These are phyloP conservation scores for Dryocosmus kuriphilus DNA, from an alignment of 2,888 invertebrate genomes.

Conservation along the genomic window DNA sequence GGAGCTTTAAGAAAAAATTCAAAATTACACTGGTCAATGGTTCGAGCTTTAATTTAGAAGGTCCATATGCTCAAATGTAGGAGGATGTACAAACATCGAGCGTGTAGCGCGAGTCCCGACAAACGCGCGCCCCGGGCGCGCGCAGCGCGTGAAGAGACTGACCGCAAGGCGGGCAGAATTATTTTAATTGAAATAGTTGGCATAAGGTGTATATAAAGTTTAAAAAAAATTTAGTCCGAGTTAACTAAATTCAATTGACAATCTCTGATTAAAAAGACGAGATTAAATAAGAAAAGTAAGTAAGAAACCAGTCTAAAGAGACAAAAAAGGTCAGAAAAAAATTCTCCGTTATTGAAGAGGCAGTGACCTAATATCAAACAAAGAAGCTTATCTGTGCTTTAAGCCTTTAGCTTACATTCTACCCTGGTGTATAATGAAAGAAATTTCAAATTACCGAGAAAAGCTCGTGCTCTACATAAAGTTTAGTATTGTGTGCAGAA, in stretches of 20 bases:
- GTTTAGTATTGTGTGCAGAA: neutral
- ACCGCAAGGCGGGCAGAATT: too few species aligned
- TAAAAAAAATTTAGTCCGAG: neutral
- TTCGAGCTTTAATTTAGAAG: too few species aligned
- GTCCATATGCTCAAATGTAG: too few species aligned
- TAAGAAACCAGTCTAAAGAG: neutral
- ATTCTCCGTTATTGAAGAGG: neutral
- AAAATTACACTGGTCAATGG: too few species aligned
- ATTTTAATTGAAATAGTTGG: too few species aligned
- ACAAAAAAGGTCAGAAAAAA: neutral
- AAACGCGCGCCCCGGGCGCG: too few species aligned
- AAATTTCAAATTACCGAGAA: constrained; percentile 21
- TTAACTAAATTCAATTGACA: neutral
- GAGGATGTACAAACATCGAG: too few species aligned
- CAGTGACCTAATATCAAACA: neutral
- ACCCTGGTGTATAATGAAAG: neutral
- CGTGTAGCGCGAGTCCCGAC: too few species aligned
- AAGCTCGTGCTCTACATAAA: constrained; percentile 4
- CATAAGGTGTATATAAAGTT: neutral
- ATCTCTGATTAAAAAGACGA: neutral
- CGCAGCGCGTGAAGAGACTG: too few species aligned
- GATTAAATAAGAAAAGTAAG: neutral
- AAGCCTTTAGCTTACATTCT: constrained; percentile 14
- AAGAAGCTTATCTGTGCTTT: constrained; percentile 17
- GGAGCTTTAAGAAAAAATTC: too few species aligned